phyloP scores from a whole-genome alignment of 2,888 invertebrate species.

The Margaritifera margaritifera region DNA sequence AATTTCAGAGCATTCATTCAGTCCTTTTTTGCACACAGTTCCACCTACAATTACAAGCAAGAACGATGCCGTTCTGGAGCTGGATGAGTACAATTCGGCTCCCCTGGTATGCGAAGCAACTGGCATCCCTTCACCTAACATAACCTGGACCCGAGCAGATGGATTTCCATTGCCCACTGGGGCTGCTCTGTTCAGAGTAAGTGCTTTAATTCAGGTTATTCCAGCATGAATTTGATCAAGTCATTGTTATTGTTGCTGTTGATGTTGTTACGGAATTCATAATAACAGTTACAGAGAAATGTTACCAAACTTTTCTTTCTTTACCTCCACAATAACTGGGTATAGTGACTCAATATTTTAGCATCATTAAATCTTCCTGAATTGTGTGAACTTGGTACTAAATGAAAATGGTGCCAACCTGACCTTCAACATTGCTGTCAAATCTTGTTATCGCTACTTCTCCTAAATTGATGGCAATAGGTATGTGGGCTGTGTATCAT shows the following conservation, averaged over 20 bases:
- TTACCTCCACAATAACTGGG: neutral
- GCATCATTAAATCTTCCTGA: too few species aligned
- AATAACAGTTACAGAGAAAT: too few species aligned
- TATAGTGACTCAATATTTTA: neutral
- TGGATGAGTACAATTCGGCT: constrained; percentile 51
- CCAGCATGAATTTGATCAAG: neutral
- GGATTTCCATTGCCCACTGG: constrained; percentile 58
- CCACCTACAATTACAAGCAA: constrained; percentile 66
- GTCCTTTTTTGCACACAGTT: constrained; percentile 41
- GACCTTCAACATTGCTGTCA: too few species aligned
- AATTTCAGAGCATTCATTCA: neutral
- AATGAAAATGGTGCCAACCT: too few species aligned
- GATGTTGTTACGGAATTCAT: too few species aligned
- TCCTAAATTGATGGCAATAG: too few species aligned
- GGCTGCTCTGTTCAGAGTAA: constrained; percentile 37
- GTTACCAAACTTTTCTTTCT: too few species aligned
- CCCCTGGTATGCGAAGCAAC: constrained; percentile 61
- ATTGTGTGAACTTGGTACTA: too few species aligned
- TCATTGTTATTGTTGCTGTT: too few species aligned
- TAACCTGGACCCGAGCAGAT: constrained; percentile 71
- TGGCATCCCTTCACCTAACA: constrained; percentile 70
- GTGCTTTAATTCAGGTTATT: neutral
- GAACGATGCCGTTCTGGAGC: constrained; percentile 51
- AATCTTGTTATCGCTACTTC: too few species aligned
- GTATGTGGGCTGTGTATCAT: too few species aligned